Evolutionary conservation across 2,113 vertebrate genomes (phyloP), one percentile per base, ranked within the genome.

Genomic region (Microtus oregoni): DNA sequence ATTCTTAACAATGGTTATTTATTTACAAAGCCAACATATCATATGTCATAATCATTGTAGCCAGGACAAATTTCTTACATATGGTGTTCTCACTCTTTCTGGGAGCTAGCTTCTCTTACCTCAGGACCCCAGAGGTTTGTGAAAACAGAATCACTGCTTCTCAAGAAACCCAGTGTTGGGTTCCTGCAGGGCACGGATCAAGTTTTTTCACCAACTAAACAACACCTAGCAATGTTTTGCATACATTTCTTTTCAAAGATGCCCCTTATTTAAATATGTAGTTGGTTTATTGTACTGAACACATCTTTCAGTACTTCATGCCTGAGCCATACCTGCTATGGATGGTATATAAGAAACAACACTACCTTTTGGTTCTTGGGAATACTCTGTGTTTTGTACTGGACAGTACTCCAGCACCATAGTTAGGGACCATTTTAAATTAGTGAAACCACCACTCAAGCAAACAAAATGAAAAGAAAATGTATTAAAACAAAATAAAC

Each of bases 181-280:
- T 52, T 89, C 50, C n/a, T 11, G 9, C 0, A 55, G 28, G 35
- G 20, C 67, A 91, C 68, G 14, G 38, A 20, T 47, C 61, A 55
- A 28, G 58, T 73, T 91, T 93, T 47, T 65, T n/a, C 6, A 78
- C 67, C 76, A 87, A n/a, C 14, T 26, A 17, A 87, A 41, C 44
- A 90, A 55, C 61, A 76, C 7, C 52, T 75, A 67, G 35, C 19
- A 26, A 90, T 79, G 35, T 78, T 86, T 47, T 38, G 1, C 72
- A n/a, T 70, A 44, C 75, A 35, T 70, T 94, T 90, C 19, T 92
- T 30, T 82, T 63, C 73, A 89, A 92, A 85, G 41, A 79, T 44
- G 68, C 32, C n/a, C 30, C n/a, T 63, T 52, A 92, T 89, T 88
- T 73, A 65, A 73, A 50, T 70, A 41, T 44, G 38, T 30, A 41